Base-by-base conservation (phyloP, 2,888 invertebrate genomes). In the Tetragnatha montana region DNA sequence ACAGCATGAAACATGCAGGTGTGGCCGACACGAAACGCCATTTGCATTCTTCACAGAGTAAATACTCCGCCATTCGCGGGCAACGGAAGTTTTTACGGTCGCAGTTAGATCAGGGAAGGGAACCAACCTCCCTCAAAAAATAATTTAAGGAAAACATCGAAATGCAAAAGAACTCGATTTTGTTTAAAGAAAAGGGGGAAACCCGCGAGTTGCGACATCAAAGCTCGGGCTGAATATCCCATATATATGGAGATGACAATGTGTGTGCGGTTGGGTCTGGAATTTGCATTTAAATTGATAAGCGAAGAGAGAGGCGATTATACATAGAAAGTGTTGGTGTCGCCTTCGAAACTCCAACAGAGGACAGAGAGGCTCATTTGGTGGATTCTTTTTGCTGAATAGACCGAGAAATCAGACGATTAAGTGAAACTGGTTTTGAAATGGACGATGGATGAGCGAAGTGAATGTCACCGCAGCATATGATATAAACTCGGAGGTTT, bases 211-310 rank as follows among this genome's bases (percentile, higher is more conserved):
- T n/a, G 21, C 17, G 17, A 22, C 22, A 68, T 6, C 35, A 10
- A 22, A 70, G 49, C 6, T 35, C 22, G 47, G 50, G 21, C 51
- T 75, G 60, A 87, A 81, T 68, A 81, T 80, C 74, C 88, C 50
- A 88, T 88, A 84, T 88, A 84, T 88, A 88, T 88, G 88, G 78
- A 88, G 88, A 88, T 83, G 79, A 74, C 35, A 69, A 17, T 74
- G 79, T 19, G 35, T 50, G 51, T 69, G 10, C 21, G 60, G 47
- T 82, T 51, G 74, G 50, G 69, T 69, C 51, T 49, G 47, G 50
- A 71, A 85, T 89, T 85, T 85, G 89, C 89, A 89, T 89, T 85
- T 89, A 89, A 89, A 89, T 89, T 85, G 89, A 71, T 89, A 79
- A 85, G 51, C 49, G 21, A 35, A 79, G 22, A 71, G 51, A 70